phyloP scores from a whole-genome alignment of 2,113 vertebrate species.

The Protobothrops mucrosquamatus region DNA sequence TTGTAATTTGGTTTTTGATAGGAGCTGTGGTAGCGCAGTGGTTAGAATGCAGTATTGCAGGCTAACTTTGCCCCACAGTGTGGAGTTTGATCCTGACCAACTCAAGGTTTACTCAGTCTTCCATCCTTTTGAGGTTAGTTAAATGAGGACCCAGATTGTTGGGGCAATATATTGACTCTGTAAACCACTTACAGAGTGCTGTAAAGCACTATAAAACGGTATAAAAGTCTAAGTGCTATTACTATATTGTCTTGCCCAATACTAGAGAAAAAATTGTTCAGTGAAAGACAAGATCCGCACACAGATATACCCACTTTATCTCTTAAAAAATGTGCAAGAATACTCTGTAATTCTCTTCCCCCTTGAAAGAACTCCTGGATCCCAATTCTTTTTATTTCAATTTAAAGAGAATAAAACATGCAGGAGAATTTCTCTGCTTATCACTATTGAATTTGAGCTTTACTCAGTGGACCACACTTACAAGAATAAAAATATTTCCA shows the following conservation, averaged over 20 bases:
- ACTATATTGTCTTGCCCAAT: not conserved
- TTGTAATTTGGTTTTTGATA: not conserved
- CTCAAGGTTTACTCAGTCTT: not conserved
- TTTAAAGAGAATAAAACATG: not conserved
- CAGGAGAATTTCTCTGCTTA: not conserved
- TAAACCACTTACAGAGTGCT: too few relatives aligned
- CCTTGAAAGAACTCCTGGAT: not conserved
- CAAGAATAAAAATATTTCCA: not conserved
- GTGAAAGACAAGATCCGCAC: not conserved
- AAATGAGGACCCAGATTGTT: not conserved
- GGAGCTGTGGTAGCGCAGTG: not conserved
- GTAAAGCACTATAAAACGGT: not conserved
- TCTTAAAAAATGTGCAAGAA: not conserved
- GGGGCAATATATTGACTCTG: not conserved
- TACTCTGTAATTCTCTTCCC: not conserved
- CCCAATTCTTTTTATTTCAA: not conserved
- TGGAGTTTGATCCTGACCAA: not conserved
- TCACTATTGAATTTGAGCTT: not conserved
- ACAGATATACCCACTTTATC: not conserved
- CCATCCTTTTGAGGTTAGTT: not conserved
- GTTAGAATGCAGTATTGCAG: too few relatives aligned
- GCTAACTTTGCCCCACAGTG: too few relatives aligned
- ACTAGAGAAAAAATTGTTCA: not conserved
- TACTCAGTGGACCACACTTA: not conserved
- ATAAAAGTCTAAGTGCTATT: not conserved